Evolutionary conservation across 1,140 invertebrate genomes (phyloP), one percentile per base, ranked within the genome.

Genomic region (Telenomus remus): DNA sequence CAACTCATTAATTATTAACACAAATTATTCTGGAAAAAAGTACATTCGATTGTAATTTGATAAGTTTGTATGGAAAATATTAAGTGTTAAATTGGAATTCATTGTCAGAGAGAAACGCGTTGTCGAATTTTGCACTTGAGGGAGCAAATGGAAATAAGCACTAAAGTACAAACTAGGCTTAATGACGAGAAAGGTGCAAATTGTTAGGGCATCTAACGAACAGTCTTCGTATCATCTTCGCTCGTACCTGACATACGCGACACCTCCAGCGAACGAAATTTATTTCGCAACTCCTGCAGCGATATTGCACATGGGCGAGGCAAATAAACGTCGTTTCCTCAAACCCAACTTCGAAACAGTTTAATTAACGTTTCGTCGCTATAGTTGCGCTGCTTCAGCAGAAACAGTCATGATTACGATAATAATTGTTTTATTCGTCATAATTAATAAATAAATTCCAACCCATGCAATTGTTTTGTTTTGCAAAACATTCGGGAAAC

Each of bases 331-430:
- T 42, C 51, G 56, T 56, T 68, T 63, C 49, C 61, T 74, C 59
- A 66, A 74, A 74, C 51, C n/a, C 51, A 69, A 76, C 19, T 76
- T 76, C 43, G 54, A 60, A 76, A 76, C 55, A 69, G 42, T 70
- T 59, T 76, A 70, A 76, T 76, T 64, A 76, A 76, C 65, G 69
- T 76, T 69, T 76, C 46, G 61, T 69, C 72, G 48, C 72, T 27
- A 27, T 27, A 27, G 19, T 6, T 3, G 6, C 19, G 19, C 6
- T 27, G 2, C 19, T 27, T 6, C 19, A 27, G 6, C 19, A 27
- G 19, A 27, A 27, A 27, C 19, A 6, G 1, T 27, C 19, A 1
- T 27, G 19, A 3, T 27, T 27, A 27, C 19, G 6, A 27, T 27
- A 27, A 27, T 27, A 6, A 27, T 27, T 27, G 19, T 27, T 27